phyloP scores from a whole-genome alignment of 2,888 invertebrate genomes.

The Amblyjoppa proteus region DNA sequence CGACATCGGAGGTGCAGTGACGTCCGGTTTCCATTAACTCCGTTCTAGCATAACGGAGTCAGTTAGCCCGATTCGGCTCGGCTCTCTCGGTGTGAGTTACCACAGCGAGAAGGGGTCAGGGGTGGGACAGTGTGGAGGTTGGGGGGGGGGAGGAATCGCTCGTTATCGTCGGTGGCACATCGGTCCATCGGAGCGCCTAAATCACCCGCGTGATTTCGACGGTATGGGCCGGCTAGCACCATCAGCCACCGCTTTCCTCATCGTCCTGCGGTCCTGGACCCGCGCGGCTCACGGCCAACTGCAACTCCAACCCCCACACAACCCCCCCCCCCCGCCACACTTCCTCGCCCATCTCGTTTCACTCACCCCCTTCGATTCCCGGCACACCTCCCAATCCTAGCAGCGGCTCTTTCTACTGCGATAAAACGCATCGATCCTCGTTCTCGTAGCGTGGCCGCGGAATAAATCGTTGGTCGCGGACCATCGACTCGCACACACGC shows the following conservation, averaged over 20 bases:
- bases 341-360: constrained; percentile 6
- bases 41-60: constrained; percentile 65
- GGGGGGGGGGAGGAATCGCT: constrained; percentile 49
- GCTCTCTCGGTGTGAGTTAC: constrained; percentile 23
- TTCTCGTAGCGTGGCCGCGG: constrained; percentile 48
- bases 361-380: constrained; percentile 71
- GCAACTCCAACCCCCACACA: constrained; percentile 38
- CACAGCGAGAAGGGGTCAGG: constrained; percentile 5
- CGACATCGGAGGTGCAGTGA: constrained; percentile 59
- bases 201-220: constrained; percentile 68
- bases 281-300: constrained; percentile 50
- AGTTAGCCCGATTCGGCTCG: constrained; percentile 51
- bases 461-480: constrained; percentile 67
- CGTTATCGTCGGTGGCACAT: constrained; percentile 66
- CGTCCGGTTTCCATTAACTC: constrained; percentile 69
- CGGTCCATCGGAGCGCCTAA: constrained; percentile 67
- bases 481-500: constrained; percentile 63
- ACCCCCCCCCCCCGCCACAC: too few relatives aligned
- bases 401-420: constrained; percentile 54
- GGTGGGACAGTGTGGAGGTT: constrained; percentile 1
- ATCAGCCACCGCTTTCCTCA: constrained; percentile 54
- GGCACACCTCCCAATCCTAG: constrained; percentile 57
- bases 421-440: constrained; percentile 69
- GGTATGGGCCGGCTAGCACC: constrained; percentile 52
- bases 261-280: constrained; percentile 36